These are phyloP conservation scores for Formica aserva DNA, from an alignment of 2,888 invertebrate genomes.

Conservation along the genomic window DNA sequence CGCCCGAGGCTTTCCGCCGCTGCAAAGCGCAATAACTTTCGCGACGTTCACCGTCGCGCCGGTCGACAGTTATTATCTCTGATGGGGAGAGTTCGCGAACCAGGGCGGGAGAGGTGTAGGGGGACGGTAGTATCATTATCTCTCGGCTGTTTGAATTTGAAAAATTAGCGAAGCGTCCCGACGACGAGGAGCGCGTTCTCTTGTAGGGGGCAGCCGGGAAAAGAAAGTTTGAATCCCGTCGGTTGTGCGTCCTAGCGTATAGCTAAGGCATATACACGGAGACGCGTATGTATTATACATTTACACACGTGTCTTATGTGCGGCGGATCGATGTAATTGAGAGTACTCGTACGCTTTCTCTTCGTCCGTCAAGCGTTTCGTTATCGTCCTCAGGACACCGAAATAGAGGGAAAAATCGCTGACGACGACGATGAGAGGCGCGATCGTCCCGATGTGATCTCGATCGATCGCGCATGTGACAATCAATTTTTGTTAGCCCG, in stretches of 20 bases:
- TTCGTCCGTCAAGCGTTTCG: slow-evolving; percentile 28
- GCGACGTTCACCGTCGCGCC: slow-evolving; percentile 52
- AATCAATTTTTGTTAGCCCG: slow-evolving; percentile 31
- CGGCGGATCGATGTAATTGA: slow-evolving; percentile 68
- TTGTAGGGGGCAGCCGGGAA: slow-evolving; percentile 33
- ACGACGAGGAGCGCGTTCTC: slow-evolving; percentile 34
- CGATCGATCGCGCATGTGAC: slow-evolving; percentile 23
- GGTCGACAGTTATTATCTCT: slow-evolving; percentile 46
- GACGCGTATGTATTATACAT: not conserved
- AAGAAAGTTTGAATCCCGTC: slow-evolving; percentile 59
- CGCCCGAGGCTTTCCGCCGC: slow-evolving; percentile 23
- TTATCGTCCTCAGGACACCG: slow-evolving; percentile 35
- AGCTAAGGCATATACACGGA: not conserved
- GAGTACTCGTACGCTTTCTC: slow-evolving; percentile 41
- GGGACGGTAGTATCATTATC: slow-evolving; percentile 29
- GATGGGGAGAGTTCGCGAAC: slow-evolving; percentile 27
- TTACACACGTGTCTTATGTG: slow-evolving; percentile 38
- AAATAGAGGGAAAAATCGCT: slow-evolving; percentile 30
- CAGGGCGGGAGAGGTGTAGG: not conserved
- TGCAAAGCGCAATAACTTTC: slow-evolving; percentile 48
- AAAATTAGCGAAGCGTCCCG: slow-evolving; percentile 59
- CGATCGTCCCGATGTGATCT: slow-evolving; percentile 4
- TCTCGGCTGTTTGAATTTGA: slow-evolving; percentile 64
- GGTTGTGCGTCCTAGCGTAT: slow-evolving; percentile 26
- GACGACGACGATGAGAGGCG: slow-evolving; percentile 16